These are phyloP conservation scores for Temnothorax unifasciatus DNA, from an alignment of 2,888 invertebrate genomes.

Conservation along the genomic window DNA sequence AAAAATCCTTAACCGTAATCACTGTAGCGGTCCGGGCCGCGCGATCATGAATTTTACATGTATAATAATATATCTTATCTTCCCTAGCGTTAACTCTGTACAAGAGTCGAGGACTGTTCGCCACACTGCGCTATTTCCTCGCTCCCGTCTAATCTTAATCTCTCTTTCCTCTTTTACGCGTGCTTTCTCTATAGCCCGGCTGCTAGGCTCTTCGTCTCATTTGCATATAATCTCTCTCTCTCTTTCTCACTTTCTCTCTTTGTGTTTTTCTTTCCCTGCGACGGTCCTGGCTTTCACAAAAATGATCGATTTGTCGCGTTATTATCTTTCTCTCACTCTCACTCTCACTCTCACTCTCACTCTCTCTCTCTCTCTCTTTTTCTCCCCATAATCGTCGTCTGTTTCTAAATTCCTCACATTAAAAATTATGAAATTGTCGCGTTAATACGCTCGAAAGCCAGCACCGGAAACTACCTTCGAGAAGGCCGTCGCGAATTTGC, in stretches of 20 bases:
- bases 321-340: not conserved
- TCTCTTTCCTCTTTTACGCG: conserved; percentile 56
- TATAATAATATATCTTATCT: conserved; percentile 78
- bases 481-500: conserved; percentile 47
- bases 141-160: conserved; percentile 65
- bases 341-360: not conserved
- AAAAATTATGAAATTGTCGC: conserved; percentile 39
- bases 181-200: conserved; percentile 40
- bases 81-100: conserved; percentile 79
- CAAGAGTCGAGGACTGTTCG: conserved; percentile 77
- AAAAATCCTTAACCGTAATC: conserved; percentile 81
- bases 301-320: conserved; percentile 25
- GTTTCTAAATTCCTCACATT: not conserved
- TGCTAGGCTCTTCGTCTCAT: conserved; percentile 24
- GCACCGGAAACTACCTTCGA: conserved; percentile 44
- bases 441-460: conserved; percentile 34
- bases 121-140: conserved; percentile 70
- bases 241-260: conserved; percentile 60
- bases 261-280: conserved; percentile 22
- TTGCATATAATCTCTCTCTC: conserved; percentile 55
- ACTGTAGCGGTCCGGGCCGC: conserved; percentile 77
- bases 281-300: conserved; percentile 66
- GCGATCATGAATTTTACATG: conserved; percentile 82
- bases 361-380: not conserved
- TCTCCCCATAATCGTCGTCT: not conserved